Conservation (phyloP, 2,113 vertebrate species). For the Telmatochromis sp. region DNA sequence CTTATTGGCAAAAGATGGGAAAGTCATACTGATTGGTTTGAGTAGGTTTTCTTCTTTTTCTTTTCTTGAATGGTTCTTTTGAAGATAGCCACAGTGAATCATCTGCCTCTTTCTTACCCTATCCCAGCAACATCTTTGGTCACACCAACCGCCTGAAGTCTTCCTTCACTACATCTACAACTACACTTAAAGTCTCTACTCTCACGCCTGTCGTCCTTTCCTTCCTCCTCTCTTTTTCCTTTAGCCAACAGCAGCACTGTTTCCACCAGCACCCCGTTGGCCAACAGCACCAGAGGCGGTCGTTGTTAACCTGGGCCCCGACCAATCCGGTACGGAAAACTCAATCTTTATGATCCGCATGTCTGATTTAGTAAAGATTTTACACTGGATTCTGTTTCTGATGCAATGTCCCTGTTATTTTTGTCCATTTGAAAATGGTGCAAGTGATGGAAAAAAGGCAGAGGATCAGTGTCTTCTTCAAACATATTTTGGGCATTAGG, state of each 20-base stretch:
- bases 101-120: neutral
- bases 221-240: neutral
- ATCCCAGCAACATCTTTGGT: neutral
- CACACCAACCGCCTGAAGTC: neutral
- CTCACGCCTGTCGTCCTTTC: no score
- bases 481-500: neutral
- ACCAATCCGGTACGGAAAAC: neutral
- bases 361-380: neutral
- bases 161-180: neutral
- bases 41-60: neutral
- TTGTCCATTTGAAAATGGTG: neutral
- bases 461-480: neutral
- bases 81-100: neutral
- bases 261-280: neutral
- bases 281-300: neutral
- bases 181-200: neutral
- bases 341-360: neutral
- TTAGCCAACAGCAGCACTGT: neutral
- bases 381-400: neutral
- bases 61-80: neutral
- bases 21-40: no score
- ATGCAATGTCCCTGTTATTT: neutral
- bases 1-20: neutral
- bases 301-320: fast-evolving
- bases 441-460: neutral